Conservation (phyloP, 2,888 invertebrate species). For the Polydesmus complanatus region DNA sequence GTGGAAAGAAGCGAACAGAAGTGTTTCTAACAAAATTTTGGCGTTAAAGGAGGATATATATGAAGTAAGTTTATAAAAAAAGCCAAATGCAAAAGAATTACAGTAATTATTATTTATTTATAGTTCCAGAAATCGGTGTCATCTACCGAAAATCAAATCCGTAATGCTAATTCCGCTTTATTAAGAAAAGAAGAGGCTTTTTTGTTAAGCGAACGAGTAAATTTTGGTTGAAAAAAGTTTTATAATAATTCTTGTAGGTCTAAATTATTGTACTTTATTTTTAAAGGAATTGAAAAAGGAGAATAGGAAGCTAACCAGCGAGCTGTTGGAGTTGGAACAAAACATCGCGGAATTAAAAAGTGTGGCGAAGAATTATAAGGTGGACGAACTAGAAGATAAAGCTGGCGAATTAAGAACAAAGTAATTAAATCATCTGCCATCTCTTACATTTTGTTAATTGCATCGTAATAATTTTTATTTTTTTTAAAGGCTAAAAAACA, state of each 20-base stretch:
- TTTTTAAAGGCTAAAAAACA: too few relatives aligned
- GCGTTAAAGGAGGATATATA: neutral
- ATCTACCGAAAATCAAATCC: neutral
- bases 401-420: neutral
- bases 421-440: too few relatives aligned
- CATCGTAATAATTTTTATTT: too few relatives aligned
- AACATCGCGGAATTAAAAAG: neutral
- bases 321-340: neutral
- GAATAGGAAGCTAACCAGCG: neutral
- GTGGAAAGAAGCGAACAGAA: slow-evolving; percentile 1
- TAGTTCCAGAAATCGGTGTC: neutral
- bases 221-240: neutral
- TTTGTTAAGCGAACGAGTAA: neutral
- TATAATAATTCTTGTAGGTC: neutral
- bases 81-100: slow-evolving; percentile 1
- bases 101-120: neutral
- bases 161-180: neutral
- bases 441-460: too few relatives aligned
- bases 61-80: slow-evolving; percentile 6
- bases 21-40: neutral
- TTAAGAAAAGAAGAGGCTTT: neutral
- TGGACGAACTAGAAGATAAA: neutral
- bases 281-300: neutral
- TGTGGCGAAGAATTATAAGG: neutral
- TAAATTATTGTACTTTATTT: too few relatives aligned